phyloP scores from a whole-genome alignment of 2,797 vertebrate species.

The Mycteria americana region DNA sequence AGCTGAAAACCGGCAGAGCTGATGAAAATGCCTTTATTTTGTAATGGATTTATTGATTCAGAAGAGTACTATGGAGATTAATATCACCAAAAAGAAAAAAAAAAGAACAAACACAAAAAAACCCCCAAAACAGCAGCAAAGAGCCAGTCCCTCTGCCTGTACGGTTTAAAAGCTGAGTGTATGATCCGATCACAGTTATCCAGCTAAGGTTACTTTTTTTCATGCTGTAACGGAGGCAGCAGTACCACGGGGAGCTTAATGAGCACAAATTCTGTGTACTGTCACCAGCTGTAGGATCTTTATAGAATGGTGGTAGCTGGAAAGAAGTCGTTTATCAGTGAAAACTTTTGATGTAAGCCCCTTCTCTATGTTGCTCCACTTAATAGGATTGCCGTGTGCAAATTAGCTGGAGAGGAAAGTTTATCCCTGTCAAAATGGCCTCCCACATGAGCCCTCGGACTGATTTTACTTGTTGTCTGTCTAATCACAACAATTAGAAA shows the following conservation, averaged over 20 bases:
- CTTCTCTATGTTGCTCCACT: background rate
- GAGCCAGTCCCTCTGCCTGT: background rate
- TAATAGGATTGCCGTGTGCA: background rate
- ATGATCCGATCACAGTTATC: background rate
- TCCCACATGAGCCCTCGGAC: background rate
- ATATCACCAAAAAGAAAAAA: background rate
- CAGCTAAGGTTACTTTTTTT: background rate
- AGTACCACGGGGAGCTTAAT: accelerated
- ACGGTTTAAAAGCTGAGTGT: background rate
- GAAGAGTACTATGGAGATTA: background rate
- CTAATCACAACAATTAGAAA: background rate
- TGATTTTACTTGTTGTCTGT: background rate
- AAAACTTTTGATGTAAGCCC: background rate
- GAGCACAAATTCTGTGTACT: background rate
- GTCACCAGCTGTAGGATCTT: background rate
- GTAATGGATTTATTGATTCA: background rate
- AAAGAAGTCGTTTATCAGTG: background rate
- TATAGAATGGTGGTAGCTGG: background rate
- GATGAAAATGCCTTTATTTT: slow-evolving; percentile 1
- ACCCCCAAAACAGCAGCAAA: background rate
- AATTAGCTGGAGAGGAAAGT: background rate
- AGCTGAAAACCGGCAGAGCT: background rate
- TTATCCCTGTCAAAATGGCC: background rate
- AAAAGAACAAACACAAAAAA: too few relatives aligned
- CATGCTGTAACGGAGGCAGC: background rate